Evolutionary conservation across 2,888 invertebrate genomes (phyloP).

Genomic region (Cerastoderma edule): DNA sequence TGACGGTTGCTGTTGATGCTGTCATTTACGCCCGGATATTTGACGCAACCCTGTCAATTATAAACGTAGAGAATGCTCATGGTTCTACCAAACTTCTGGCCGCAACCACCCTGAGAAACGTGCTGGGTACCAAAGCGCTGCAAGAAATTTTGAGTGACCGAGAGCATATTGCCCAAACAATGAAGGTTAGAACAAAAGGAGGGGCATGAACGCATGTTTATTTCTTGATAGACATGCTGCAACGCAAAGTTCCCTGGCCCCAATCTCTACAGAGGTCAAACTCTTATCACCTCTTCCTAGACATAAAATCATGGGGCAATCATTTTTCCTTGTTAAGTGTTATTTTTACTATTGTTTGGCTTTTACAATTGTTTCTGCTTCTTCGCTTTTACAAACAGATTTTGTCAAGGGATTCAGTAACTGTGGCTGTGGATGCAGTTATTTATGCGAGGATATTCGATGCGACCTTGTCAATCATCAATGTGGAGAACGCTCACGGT

Average conservation of each 20-base stretch:
- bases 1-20: slow-evolving; percentile 98
- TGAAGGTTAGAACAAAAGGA: slow-evolving; percentile 86
- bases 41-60: slow-evolving; percentile 98
- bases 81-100: slow-evolving; percentile 94
- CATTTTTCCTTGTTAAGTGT: neutral
- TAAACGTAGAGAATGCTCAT: slow-evolving; percentile 98
- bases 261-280: neutral
- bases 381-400: slow-evolving; percentile 87
- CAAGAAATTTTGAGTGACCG: slow-evolving; percentile 98
- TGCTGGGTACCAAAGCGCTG: slow-evolving; percentile 97
- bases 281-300: neutral
- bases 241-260: neutral
- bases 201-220: neutral
- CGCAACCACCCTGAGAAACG: slow-evolving; percentile 88
- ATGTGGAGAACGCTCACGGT: slow-evolving; percentile 98
- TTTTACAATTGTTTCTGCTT: neutral
- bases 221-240: neutral
- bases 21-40: slow-evolving; percentile 88
- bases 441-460: slow-evolving; percentile 90
- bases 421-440: slow-evolving; percentile 97
- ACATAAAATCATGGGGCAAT: slow-evolving; percentile 16
- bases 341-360: neutral
- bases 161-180: slow-evolving; percentile 95
- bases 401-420: slow-evolving; percentile 97
- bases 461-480: slow-evolving; percentile 97